A percentile compares a stretch with the other conserved stretches of the same genome.
Conservation (phyloP, 2,888 invertebrate genomes). For the Ochropleura plecta region DNA sequence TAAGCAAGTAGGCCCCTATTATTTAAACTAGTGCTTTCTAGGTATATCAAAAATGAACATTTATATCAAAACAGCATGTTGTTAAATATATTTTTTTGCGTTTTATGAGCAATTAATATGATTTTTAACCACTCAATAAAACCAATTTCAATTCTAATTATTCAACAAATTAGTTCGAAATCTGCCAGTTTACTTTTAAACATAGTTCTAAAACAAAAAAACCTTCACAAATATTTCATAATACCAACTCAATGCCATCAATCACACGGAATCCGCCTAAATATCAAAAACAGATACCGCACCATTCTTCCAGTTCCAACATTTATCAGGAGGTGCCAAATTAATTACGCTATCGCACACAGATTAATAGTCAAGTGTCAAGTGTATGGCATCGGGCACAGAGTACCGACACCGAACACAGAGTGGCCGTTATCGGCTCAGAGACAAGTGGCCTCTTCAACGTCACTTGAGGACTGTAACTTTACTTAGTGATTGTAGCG, state of each 20-base stretch:
- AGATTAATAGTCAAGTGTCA: slow-evolving; percentile 67
- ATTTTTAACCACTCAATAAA: too few species aligned
- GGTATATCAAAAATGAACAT: too few species aligned
- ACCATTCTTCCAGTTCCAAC: slow-evolving; percentile 28
- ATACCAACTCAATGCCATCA: background rate
- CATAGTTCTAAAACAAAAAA: background rate
- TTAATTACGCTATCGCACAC: slow-evolving; percentile 58
- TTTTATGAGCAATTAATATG: background rate
- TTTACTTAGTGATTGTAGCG: slow-evolving; percentile 52
- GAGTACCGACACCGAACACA: slow-evolving; percentile 51
- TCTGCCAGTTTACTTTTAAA: too few species aligned
- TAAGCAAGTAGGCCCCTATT: background rate
- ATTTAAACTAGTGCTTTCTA: background rate
- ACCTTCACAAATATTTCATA: background rate
- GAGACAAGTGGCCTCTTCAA: slow-evolving; percentile 70
- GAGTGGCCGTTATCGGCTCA: slow-evolving; percentile 73
- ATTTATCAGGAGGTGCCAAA: slow-evolving; percentile 44
- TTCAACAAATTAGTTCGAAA: background rate
- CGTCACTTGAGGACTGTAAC: slow-evolving; percentile 58
- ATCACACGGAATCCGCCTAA: background rate
- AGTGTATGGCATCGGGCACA: slow-evolving; percentile 60
- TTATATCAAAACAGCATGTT: background rate
- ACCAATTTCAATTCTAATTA: background rate
- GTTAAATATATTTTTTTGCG: background rate
- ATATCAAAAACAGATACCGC: slow-evolving; percentile 32